Evolutionary conservation across 2,797 vertebrate genomes (phyloP).

Genomic region (Phataginus tricuspis): DNA sequence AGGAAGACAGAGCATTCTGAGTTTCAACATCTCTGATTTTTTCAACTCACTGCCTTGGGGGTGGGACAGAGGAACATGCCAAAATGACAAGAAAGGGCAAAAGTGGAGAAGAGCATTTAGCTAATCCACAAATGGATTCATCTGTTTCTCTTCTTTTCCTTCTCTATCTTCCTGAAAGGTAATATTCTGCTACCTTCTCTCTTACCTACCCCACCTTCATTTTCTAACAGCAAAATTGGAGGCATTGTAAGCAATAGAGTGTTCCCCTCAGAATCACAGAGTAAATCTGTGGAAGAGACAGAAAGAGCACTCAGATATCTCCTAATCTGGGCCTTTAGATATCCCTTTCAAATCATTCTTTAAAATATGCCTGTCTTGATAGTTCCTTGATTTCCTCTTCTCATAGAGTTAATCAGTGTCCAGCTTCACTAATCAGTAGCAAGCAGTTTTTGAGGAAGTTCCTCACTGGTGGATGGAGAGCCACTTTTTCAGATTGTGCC

Average conservation of each 20-base stretch:
- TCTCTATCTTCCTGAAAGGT: not conserved
- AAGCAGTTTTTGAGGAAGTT: not conserved
- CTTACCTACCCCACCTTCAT: not conserved
- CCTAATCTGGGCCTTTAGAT: not conserved
- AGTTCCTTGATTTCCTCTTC: not conserved
- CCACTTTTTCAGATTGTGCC: not conserved
- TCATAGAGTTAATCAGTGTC: not conserved
- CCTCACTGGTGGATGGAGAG: not conserved
- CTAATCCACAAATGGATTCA: not conserved
- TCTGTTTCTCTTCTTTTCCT: not conserved
- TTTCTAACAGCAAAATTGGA: not conserved
- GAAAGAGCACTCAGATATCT: not conserved
- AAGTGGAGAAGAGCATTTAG: not conserved
- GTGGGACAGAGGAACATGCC: not conserved
- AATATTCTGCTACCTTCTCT: not conserved
- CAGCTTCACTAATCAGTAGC: not conserved
- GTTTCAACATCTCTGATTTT: not conserved
- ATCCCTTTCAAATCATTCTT: not conserved
- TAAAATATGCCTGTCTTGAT: not conserved
- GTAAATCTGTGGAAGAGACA: not conserved
- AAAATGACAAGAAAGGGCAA: not conserved
- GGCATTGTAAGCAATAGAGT: not conserved
- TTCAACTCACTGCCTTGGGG: not conserved
- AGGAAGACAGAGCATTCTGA: not conserved
- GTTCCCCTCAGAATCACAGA: not conserved